Evolutionary conservation across 2,113 vertebrate species (phyloP), one percentile per base, ranked within the genome.

Genomic region (Saccopteryx bilineata): DNA sequence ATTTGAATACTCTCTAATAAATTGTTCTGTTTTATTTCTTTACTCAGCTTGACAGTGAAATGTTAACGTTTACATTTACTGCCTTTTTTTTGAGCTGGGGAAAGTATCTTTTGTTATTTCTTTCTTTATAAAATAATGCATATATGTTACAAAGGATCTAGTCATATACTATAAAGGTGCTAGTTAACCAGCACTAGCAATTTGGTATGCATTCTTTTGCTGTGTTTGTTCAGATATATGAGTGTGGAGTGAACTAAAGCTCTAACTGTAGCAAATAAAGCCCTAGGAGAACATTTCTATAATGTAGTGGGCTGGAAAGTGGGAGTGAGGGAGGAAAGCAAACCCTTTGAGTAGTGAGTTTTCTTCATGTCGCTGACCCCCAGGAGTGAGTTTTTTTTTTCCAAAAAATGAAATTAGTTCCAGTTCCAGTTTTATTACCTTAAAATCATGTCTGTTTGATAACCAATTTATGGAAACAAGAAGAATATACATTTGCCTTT

Each of bases 1-100:
- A n/a, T 86, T 72, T 87, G 69, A 89, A 91, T 83, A 69, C 28
- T 90, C 80, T 28, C 33, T 72, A 54, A 50, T 92, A 82, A 90
- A 72, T 10, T 87, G 33, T 84, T 78, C 28, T 26, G 18, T 84
- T 21, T 39, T 76, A 46, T 71, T 87, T 9, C 48, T 68, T 90
- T 94, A 84, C 63, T 81, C 14, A n/a, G n/a, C 15, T 71, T 83
- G 76, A 46, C 33, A 82, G 65, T 28, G 56, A 83, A 87, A 66
- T 69, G 33, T 28, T 71, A 13, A 23, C 72, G 72, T 85, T 95
- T 92, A 81, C 24, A 74, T 81, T 86, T 84, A 60, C 8, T 50
- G 0, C 54, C 72, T 91, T 71, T 39, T 12, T 46, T 24, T 52
- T 75, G 68, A 81, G 12, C 58, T 26, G 5, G 50, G 9, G 11